Evolutionary conservation across 2,113 vertebrate genomes (phyloP), one percentile per base, ranked within the genome.

Genomic region (Litocranius walleri): DNA sequence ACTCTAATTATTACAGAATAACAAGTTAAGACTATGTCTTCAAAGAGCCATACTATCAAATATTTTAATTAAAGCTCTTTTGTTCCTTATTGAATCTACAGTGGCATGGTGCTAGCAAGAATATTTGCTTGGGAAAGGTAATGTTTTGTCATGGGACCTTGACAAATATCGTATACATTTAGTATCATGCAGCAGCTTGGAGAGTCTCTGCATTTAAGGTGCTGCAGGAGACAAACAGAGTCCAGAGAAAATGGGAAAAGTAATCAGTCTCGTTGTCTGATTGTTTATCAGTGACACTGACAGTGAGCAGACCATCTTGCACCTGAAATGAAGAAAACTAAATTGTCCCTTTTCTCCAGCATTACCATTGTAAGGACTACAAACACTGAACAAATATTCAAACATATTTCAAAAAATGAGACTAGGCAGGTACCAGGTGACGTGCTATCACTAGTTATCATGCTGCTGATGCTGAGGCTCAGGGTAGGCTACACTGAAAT

Each of bases 61-160:
- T 43, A 97, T 52, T 90, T 95, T 48, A 54, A 33, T 50, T 85
- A 95, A 71, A 85, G 89, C 12, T 52, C 88, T 93, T 87, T 85
- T 78, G 21, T 86, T 74, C 7, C 14, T 74, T 88, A 59, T 27
- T 94, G 45, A 96, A 97, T 82, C 21, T 71, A 54, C 29, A 85
- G 17, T 36, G 50, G 9, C 43, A 15, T 56, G 88, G 48, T 45
- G 54, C 17, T 95, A 81, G 16, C 40, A 67, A 92, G 45, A 87
- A 50, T 80, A 96, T 86, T 87, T 91, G 25, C 23, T 11, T 71
- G 12, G 25, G 77, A 67, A 97, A 94, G 56, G n/a, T 89, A 40
- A 62, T 81, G 90, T 33, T 54, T 92, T 43, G 13, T 86, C 50
- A 21, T 11, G 84, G 54, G 57, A 25, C 10, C 4, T 36, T 88